Percentiles rank a stretch among this genome's conserved stretches.
Evolutionary conservation across 2,797 vertebrate species (phyloP).

Genomic region (Esox masquinongy): DNA sequence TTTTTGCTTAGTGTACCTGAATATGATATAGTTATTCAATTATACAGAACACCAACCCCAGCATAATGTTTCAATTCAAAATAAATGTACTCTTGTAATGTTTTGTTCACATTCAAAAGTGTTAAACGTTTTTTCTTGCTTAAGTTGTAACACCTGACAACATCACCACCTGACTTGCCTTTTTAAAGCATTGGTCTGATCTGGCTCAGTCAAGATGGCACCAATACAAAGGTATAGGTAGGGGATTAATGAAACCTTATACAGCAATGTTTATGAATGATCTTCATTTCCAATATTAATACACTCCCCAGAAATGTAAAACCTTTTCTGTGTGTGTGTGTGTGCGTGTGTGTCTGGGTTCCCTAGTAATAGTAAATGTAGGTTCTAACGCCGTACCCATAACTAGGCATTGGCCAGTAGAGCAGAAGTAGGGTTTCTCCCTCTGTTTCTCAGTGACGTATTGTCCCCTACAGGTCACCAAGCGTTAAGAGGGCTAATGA

Average conservation of each 20-base stretch:
- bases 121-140: constrained; percentile 27
- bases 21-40: too few relatives aligned
- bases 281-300: too few relatives aligned
- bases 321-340: not conserved
- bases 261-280: too few relatives aligned
- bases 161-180: constrained; percentile 69
- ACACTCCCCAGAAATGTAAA: too few relatives aligned
- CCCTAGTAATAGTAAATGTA: too few relatives aligned
- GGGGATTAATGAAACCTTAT: too few relatives aligned
- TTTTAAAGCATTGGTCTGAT: constrained; percentile 51
- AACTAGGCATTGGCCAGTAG: too few relatives aligned
- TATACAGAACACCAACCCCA: too few relatives aligned
- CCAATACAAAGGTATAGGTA: not conserved
- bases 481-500: too few relatives aligned
- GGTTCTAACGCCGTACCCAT: too few relatives aligned
- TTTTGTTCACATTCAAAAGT: constrained; percentile 44
- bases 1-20: too few relatives aligned
- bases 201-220: not conserved
- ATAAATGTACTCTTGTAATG: constrained; percentile 43
- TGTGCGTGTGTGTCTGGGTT: not conserved
- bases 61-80: constrained; percentile 14
- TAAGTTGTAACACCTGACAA: constrained; percentile 53
- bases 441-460: not conserved
- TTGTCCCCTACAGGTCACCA: not conserved
- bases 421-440: not conserved